Evolutionary conservation across 2,113 vertebrate species (phyloP).

Genomic region (mouse (Mus musculus)): GRCm39 chr4:130513001-130513500

Average conservation of each 20-base stretch:
- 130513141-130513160: not conserved
- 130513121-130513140: not conserved
- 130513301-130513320: not conserved
- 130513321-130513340: rapidly evolving
- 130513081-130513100: not conserved
- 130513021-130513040: not conserved
- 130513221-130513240: not conserved
- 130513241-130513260: rapidly evolving
- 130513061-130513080: not conserved
- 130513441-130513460: not conserved
- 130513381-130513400: rapidly evolving
- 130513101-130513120: not conserved
- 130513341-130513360: not conserved
- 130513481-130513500: slow-evolving; percentile 20
- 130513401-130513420: not conserved
- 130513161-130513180: not conserved
- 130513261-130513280: not conserved
- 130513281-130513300: rapidly evolving
- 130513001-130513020: not conserved
- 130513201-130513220: not conserved
- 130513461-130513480: not conserved
- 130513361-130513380: rapidly evolving
- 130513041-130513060: not conserved
- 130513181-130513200: not conserved
- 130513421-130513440: not conserved